A percentile compares a stretch with the other conserved stretches of the same genome.
phyloP scores from a whole-genome alignment of 2,797 vertebrate genomes.

The Taenioides sp. region DNA sequence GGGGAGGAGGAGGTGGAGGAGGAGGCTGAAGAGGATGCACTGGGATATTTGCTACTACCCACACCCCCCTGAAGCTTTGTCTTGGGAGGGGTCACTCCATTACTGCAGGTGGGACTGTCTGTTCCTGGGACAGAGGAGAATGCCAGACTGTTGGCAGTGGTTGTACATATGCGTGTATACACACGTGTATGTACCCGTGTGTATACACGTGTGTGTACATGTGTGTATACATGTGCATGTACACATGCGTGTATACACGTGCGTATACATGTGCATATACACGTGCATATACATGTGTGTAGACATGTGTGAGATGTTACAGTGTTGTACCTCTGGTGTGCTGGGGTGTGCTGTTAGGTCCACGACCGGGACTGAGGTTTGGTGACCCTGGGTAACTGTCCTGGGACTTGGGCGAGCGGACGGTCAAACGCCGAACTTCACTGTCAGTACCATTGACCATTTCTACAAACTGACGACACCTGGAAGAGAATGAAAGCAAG shows the following conservation, averaged over 20 bases:
- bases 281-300: too few species aligned
- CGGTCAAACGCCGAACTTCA: slow-evolving; percentile 90
- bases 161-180: too few species aligned
- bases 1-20: slow-evolving; percentile 94
- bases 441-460: slow-evolving; percentile 99
- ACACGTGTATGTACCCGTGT: too few species aligned
- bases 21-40: slow-evolving; percentile 86
- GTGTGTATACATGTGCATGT: too few species aligned
- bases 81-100: slow-evolving; percentile 87
- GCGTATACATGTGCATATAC: too few species aligned
- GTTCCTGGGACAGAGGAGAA: slow-evolving; percentile 72
- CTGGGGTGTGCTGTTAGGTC: slow-evolving; percentile 86
- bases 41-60: slow-evolving; percentile 83
- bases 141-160: too few species aligned
- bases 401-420: slow-evolving; percentile 93
- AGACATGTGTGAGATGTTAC: not conserved
- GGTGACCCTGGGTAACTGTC: slow-evolving; percentile 95
- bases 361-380: slow-evolving; percentile 88
- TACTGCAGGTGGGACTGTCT: slow-evolving; percentile 97
- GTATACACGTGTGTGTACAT: too few species aligned
- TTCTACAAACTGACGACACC: slow-evolving; percentile 98
- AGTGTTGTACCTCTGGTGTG: slow-evolving; percentile 82
- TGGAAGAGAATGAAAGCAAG: slow-evolving; percentile 43
- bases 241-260: too few species aligned
- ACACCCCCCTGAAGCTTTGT: slow-evolving; percentile 80